These are phyloP conservation scores for Sinohyriopsis cumingii DNA, from an alignment of 2,888 invertebrate genomes.

Conservation along the genomic window DNA sequence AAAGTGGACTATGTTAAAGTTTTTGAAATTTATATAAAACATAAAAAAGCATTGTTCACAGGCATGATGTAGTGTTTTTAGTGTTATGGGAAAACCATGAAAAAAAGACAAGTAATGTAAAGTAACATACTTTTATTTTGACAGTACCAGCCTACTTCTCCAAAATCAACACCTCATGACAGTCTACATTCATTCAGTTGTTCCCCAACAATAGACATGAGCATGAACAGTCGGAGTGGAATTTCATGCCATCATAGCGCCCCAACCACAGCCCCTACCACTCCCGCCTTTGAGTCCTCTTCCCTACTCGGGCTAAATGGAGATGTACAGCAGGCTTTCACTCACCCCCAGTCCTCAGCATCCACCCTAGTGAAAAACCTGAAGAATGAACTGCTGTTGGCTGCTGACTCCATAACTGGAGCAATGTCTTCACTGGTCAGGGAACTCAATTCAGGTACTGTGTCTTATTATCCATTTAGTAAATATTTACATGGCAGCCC, in stretches of 20 bases:
- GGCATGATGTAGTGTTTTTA: too few species aligned
- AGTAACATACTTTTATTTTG: slow-evolving; percentile 13
- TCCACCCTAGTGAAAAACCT: slow-evolving; percentile 55
- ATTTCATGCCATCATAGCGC: slow-evolving; percentile 21
- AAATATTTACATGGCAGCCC: not conserved
- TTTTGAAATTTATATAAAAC: not conserved
- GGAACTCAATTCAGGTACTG: slow-evolving; percentile 86
- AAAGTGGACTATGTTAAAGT: not conserved
- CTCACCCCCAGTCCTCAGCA: slow-evolving; percentile 48
- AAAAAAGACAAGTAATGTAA: too few species aligned
- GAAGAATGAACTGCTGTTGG: slow-evolving; percentile 88
- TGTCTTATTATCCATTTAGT: slow-evolving; percentile 1
- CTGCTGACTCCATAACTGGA: slow-evolving; percentile 97
- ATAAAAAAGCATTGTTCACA: too few species aligned
- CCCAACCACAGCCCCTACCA: slow-evolving; percentile 27
- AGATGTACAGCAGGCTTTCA: slow-evolving; percentile 74
- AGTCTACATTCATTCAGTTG: slow-evolving; percentile 57
- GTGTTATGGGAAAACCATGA: too few species aligned
- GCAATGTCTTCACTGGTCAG: slow-evolving; percentile 98
- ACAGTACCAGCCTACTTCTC: slow-evolving; percentile 68
- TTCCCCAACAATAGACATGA: slow-evolving; percentile 53
- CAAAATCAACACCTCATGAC: slow-evolving; percentile 64
- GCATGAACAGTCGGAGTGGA: slow-evolving; percentile 8
- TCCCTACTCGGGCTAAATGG: slow-evolving; percentile 67
- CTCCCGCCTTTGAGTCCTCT: slow-evolving; percentile 46